Base-by-base conservation (phyloP, 1,140 invertebrate genomes). In the Chionoecetes opilio region DNA sequence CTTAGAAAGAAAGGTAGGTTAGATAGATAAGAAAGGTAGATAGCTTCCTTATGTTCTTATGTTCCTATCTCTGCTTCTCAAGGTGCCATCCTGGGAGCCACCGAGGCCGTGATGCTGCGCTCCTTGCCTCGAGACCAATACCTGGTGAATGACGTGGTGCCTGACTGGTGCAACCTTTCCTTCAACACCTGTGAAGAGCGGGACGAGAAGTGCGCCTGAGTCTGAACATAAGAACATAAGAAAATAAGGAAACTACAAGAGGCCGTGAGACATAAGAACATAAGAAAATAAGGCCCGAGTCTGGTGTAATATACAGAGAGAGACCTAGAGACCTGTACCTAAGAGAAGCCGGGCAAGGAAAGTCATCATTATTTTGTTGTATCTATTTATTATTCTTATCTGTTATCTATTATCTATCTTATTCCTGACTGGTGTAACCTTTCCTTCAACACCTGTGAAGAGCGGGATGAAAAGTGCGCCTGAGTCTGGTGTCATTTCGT, bases 391-490 rank as follows among this genome's bases (percentile, higher is more conserved):
- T n/a, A n/a, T n/a, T n/a, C n/a, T n/a, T n/a, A n/a, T n/a, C n/a
- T n/a, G n/a, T n/a, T n/a, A n/a, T n/a, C n/a, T n/a, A n/a, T n/a
- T n/a, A n/a, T n/a, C n/a, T n/a, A n/a, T n/a, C n/a, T n/a, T n/a
- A n/a, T n/a, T n/a, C 98, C 98, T 17, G 98, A 99, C 97, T 99
- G 99, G 98, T 97, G 97, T n/a, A 98, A 98, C 97, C 97, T 98
- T 14, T 37, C 85, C 14, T 91, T 38, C 46, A 96, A 95, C 86
- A 84, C 82, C 9, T 75, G 75, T 21, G 94, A 95, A 14, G 90
- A 91, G 14, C 5, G 26, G 8, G 94, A 95, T 21, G 90, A 92
- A 26, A 95, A 92, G 85, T 93, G 38, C n/a, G 82, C 37, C 11
- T 93, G 29, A 93, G 87, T 53, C 46, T 53, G 46, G 21, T 53